A percentile compares a stretch with the other conserved stretches of the same genome.
These are phyloP conservation scores for Trachemys scripta DNA, from an alignment of 2,113 vertebrate genomes.

Conservation along the genomic window DNA sequence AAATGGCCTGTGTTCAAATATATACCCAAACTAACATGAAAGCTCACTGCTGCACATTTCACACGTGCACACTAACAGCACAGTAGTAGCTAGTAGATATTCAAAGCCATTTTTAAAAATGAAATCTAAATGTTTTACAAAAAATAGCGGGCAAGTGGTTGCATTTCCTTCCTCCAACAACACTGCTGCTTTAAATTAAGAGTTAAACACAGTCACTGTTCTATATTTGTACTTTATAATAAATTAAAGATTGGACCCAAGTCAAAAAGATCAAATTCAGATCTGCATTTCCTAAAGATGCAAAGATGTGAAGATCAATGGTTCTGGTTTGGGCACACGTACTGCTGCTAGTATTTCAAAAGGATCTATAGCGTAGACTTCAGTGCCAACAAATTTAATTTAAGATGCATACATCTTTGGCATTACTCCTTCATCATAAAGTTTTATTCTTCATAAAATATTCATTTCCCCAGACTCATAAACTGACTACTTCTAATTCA, in stretches of 20 bases:
- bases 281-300: background rate
- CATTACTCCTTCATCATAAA: conserved; percentile 69
- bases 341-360: background rate
- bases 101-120: background rate
- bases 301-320: background rate
- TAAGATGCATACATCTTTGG: conserved; percentile 47
- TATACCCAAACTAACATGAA: background rate
- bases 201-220: background rate
- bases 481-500: conserved; percentile 76
- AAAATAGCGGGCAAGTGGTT: background rate
- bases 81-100: rapidly evolving
- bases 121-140: rapidly evolving
- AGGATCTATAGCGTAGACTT: background rate
- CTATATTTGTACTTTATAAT: background rate
- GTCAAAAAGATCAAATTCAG: rapidly evolving
- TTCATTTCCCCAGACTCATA: conserved; percentile 78
- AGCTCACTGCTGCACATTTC: background rate
- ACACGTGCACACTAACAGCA: background rate
- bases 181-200: background rate
- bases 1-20: background rate
- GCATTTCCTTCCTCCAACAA: background rate
- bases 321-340: background rate
- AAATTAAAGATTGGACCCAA: background rate
- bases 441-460: conserved; percentile 83
- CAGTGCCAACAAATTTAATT: conserved; percentile 38